Evolutionary conservation across 2,888 invertebrate species (phyloP), one percentile per base, ranked within the genome.

Genomic region (Hemicrepidius hirtus): DNA sequence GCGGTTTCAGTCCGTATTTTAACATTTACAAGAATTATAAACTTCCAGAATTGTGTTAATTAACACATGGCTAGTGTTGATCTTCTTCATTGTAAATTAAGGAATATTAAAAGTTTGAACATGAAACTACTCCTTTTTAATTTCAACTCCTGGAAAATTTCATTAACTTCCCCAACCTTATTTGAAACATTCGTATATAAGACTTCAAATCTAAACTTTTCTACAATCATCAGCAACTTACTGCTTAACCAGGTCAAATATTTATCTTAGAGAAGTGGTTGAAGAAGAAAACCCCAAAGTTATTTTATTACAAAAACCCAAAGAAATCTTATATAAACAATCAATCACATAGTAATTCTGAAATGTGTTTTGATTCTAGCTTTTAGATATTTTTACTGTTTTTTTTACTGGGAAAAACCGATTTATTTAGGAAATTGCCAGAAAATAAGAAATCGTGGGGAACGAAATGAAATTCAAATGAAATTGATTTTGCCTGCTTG

Each of bases 271-370:
- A 32, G 16, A 55, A 55, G 55, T 55, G 55, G 32, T n/a, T 16
- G 32, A 13, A 16, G 18, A 13, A 35, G 35, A 12, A 16, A 6
- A n/a, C n/a, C n/a, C 13, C 12, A 24, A 49, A 20, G 32, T 55
- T 55, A 55, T 55, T 55, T 55, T 32, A 32, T 55, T 55, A 55
- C 35, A 9, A 24, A 32, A 35, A 35, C 18, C 28, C 10, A 6
- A n/a, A 16, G 18, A 35, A 32, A 18, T 20, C 55, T 16, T 55
- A 13, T 4, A 35, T 35, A 32, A 55, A 55, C 32, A 35, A 32
- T 55, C 55, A 53, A 55, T 55, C 55, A 55, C 20, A 57, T n/a
- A 57, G 28, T 18, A 37, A 57, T 32, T 37, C 40, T 13, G 44
- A 44, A 37, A 12, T 35, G 18, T 16, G 13, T 18, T 35, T 20